A percentile compares a stretch with the other conserved stretches of the same genome.
Evolutionary conservation across 2,797 vertebrate genomes (phyloP).

Genomic region (Sebastes glaucus): DNA sequence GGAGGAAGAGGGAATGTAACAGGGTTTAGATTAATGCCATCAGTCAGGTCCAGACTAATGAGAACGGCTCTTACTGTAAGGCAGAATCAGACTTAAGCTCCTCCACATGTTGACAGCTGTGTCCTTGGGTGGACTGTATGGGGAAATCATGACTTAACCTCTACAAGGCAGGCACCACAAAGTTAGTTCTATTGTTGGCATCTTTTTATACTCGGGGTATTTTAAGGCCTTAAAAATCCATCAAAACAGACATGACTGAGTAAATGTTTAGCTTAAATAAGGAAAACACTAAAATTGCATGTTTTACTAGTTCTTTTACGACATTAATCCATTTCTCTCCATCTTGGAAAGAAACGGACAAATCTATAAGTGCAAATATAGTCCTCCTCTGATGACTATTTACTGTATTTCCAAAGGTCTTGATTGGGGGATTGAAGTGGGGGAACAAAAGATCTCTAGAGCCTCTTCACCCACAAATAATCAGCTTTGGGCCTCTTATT

Average conservation of each 20-base stretch:
- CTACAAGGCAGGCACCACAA: background rate
- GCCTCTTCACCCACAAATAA: slow-evolving; percentile 67
- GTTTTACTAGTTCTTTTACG: background rate
- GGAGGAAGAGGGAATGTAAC: slow-evolving; percentile 45
- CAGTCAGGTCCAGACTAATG: slow-evolving; percentile 61
- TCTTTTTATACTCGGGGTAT: background rate
- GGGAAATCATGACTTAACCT: slow-evolving; percentile 31
- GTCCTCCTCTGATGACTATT: slow-evolving; percentile 28
- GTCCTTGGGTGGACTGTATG: slow-evolving; percentile 47
- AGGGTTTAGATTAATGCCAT: slow-evolving; percentile 62
- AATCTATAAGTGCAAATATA: slow-evolving; percentile 21
- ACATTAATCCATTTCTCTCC: background rate
- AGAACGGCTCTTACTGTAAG: slow-evolving; percentile 60
- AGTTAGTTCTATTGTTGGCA: slow-evolving; percentile 21
- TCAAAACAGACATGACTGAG: background rate
- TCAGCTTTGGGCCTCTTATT: slow-evolving; percentile 72
- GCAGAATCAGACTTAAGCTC: slow-evolving; percentile 61
- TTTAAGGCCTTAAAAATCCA: background rate
- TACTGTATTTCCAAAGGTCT: slow-evolving; percentile 46
- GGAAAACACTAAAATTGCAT: background rate
- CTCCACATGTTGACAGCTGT: slow-evolving; percentile 61
- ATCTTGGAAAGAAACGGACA: background rate
- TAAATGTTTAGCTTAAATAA: background rate
- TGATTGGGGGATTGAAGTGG: slow-evolving; percentile 39
- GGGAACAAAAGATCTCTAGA: slow-evolving; percentile 47